Conservation (phyloP, 2,888 invertebrate species). For the Drosophila lacicola region DNA sequence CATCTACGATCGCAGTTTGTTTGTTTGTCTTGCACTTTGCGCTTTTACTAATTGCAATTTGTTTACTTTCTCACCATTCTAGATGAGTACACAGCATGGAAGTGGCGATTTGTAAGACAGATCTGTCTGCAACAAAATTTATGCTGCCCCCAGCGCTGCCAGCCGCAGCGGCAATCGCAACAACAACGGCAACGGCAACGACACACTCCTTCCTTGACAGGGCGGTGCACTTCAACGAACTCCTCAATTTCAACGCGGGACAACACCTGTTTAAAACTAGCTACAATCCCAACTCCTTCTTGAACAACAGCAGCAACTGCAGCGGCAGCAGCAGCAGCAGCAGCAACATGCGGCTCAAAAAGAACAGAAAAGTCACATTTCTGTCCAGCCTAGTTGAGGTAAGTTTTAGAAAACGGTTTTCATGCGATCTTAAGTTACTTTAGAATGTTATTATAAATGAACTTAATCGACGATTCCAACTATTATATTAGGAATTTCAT, state of each 20-base stretch:
- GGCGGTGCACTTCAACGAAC: slow-evolving; percentile 73
- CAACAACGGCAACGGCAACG: slow-evolving; percentile 67
- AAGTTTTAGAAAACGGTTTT: slow-evolving; percentile 41
- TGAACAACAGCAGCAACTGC: slow-evolving; percentile 43
- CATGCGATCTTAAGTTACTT: neutral
- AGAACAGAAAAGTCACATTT: slow-evolving; percentile 85
- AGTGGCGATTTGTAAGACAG: slow-evolving; percentile 83
- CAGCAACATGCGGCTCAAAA: slow-evolving; percentile 84
- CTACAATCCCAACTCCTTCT: slow-evolving; percentile 33
- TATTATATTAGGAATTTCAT: too few species aligned
- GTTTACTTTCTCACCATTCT: slow-evolving; percentile 23
- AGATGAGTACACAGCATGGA: slow-evolving; percentile 83
- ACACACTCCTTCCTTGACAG: slow-evolving; percentile 74
- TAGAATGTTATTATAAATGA: too few species aligned
- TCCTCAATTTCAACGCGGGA: slow-evolving; percentile 77
- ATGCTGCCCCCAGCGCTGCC: slow-evolving; percentile 81
- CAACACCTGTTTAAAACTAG: slow-evolving; percentile 69
- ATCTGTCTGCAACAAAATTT: slow-evolving; percentile 82
- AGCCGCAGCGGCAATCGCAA: slow-evolving; percentile 59
- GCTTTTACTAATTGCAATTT: slow-evolving; percentile 30
- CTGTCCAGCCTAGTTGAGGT: slow-evolving; percentile 84
- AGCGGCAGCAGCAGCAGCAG: slow-evolving; percentile 30
- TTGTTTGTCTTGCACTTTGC: slow-evolving; percentile 21
- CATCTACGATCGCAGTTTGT: neutral
- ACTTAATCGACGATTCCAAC: too few species aligned